phyloP scores from a whole-genome alignment of 2,888 invertebrate genomes.

The Tanytarsus gracilentus region DNA sequence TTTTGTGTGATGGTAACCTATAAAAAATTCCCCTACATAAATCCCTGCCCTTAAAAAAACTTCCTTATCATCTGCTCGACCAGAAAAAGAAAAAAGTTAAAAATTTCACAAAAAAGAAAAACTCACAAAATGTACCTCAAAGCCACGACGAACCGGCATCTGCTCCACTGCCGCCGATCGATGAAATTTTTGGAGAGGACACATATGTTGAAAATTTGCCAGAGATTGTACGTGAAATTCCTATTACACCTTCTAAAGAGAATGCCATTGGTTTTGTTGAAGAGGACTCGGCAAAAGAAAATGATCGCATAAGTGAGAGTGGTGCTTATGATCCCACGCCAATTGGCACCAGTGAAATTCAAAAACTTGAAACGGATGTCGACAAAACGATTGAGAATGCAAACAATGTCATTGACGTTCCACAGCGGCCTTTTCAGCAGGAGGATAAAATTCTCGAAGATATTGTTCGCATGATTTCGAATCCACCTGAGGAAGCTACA shows the following conservation, averaged over 20 bases:
- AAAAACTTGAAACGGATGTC: slow-evolving; percentile 7
- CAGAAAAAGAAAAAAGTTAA: too few relatives aligned
- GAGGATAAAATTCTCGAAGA: slow-evolving; percentile 16
- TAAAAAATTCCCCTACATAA: too few relatives aligned
- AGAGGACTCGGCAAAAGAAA: not conserved
- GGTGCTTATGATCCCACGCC: not conserved
- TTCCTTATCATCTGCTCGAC: too few relatives aligned
- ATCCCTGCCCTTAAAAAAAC: too few relatives aligned
- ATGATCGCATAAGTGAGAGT: not conserved
- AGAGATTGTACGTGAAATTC: not conserved
- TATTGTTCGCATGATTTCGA: not conserved
- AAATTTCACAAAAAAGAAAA: too few relatives aligned
- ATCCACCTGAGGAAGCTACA: not conserved
- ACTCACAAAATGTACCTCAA: too few relatives aligned
- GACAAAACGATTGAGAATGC: slow-evolving; percentile 16
- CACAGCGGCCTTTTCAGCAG: not conserved
- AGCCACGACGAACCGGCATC: too few relatives aligned
- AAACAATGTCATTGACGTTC: slow-evolving; percentile 16
- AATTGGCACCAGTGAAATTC: slow-evolving; percentile 11
- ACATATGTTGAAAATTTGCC: too few relatives aligned
- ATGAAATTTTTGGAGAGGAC: too few relatives aligned
- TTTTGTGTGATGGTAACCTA: not conserved
- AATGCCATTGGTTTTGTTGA: not conserved
- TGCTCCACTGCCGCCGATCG: too few relatives aligned
- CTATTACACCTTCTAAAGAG: not conserved